phyloP scores from a whole-genome alignment of 1,140 invertebrate genomes.

The Papilio aristodemus region DNA sequence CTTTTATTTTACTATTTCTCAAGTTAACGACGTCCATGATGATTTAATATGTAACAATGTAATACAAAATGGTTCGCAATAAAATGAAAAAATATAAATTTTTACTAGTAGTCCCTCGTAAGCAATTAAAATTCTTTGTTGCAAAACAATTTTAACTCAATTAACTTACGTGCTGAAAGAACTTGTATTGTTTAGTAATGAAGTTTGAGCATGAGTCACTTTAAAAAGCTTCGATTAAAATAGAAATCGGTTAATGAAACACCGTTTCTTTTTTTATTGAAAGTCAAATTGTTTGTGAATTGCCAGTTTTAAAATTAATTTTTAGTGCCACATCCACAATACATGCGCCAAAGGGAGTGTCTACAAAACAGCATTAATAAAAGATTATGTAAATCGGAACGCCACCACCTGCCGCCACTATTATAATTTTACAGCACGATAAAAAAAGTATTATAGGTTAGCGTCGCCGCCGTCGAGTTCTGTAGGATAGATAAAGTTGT shows the following conservation, averaged over 20 bases:
- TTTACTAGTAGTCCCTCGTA: constrained; percentile 15
- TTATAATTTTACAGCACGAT: constrained; percentile 28
- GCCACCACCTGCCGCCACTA: constrained; percentile 29
- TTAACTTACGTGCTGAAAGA: constrained; percentile 19
- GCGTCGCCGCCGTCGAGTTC: constrained; percentile 7
- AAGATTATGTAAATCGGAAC: constrained; percentile 32
- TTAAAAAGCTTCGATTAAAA: constrained; percentile 21
- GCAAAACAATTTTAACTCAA: constrained; percentile 28
- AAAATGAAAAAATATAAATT: constrained; percentile 25
- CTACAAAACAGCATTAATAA: constrained; percentile 30
- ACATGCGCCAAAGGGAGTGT: constrained; percentile 14
- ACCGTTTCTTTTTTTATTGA: background rate
- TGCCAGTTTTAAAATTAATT: constrained; percentile 13
- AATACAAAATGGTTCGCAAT: background rate
- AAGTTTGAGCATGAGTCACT: constrained; percentile 16
- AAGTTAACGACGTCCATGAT: too few relatives aligned
- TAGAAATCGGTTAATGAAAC: constrained; percentile 4
- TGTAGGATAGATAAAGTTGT: constrained; percentile 14
- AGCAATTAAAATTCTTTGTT: constrained; percentile 28
- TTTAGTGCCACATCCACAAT: background rate
- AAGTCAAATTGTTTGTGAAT: background rate
- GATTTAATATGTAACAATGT: too few relatives aligned
- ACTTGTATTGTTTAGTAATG: constrained; percentile 9
- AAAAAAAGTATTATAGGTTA: constrained; percentile 19
- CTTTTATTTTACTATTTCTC: background rate